Evolutionary conservation across 2,113 vertebrate genomes (phyloP).

Genomic region (Elephas maximus): DNA sequence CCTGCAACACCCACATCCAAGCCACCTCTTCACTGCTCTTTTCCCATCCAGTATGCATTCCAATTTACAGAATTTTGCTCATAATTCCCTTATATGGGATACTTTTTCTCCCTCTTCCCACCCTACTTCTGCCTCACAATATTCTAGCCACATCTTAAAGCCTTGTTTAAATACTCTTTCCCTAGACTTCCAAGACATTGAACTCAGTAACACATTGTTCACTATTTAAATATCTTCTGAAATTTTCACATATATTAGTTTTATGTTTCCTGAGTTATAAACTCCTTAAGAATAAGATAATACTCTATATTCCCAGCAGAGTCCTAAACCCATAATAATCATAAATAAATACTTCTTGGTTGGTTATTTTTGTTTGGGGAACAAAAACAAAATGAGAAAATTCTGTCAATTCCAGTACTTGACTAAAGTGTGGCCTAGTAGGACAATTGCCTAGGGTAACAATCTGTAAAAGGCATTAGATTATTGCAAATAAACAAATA

Average conservation of each 20-base stretch:
- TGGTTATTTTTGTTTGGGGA: slow-evolving; percentile 38
- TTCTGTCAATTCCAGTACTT: slow-evolving; percentile 26
- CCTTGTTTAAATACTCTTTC: not conserved
- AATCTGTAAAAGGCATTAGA: not conserved
- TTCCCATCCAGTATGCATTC: not conserved
- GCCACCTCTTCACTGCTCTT: not conserved
- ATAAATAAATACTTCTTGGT: not conserved
- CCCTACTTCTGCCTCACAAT: not conserved
- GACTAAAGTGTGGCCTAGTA: not conserved
- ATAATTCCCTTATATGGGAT: not conserved
- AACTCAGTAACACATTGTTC: not conserved
- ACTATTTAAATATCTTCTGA: slow-evolving; percentile 8
- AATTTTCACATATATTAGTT: not conserved
- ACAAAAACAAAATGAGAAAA: slow-evolving; percentile 4
- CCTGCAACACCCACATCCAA: not conserved
- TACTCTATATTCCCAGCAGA: not conserved
- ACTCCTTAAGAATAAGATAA: slow-evolving; percentile 6
- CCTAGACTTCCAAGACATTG: not conserved
- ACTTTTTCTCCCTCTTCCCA: not conserved
- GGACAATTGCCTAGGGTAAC: not conserved
- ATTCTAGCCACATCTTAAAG: not conserved
- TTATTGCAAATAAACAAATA: not conserved
- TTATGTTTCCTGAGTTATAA: slow-evolving; percentile 29
- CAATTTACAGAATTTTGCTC: not conserved
- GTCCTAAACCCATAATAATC: not conserved